Percentiles rank a stretch among this genome's conserved stretches.
phyloP scores from a whole-genome alignment of 2,888 invertebrate species.

The Ennomos quercinarius region DNA sequence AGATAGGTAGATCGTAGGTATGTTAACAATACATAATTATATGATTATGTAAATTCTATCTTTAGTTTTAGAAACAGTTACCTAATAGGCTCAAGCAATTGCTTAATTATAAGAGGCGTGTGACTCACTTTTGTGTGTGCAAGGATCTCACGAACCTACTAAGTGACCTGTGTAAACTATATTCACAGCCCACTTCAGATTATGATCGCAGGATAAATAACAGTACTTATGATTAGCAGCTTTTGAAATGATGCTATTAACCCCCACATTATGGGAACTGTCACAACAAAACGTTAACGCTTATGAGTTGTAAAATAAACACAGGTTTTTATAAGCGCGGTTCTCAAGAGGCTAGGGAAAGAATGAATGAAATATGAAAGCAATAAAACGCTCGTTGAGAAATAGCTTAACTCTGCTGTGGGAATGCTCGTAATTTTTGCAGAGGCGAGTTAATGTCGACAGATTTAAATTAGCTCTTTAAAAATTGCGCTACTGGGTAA shows the following conservation, averaged over 20 bases:
- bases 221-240: slow-evolving; percentile 15
- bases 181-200: neutral
- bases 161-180: slow-evolving; percentile 1
- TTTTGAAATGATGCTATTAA: slow-evolving; percentile 30
- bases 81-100: too few relatives aligned
- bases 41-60: too few relatives aligned
- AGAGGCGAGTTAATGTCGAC: slow-evolving; percentile 28
- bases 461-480: slow-evolving; percentile 28
- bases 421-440: slow-evolving; percentile 38
- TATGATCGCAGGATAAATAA: too few relatives aligned
- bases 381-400: slow-evolving; percentile 45
- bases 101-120: too few relatives aligned
- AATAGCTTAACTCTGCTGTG: slow-evolving; percentile 41
- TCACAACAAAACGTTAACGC: slow-evolving; percentile 38
- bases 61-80: too few relatives aligned
- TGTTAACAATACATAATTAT: too few relatives aligned
- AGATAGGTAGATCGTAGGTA: too few relatives aligned
- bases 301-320: slow-evolving; percentile 39
- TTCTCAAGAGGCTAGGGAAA: slow-evolving; percentile 42
- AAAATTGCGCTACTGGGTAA: slow-evolving; percentile 4
- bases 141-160: too few relatives aligned
- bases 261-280: slow-evolving; percentile 35
- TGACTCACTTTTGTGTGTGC: too few relatives aligned
- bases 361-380: slow-evolving; percentile 47
- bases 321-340: slow-evolving; percentile 40